phyloP scores from a whole-genome alignment of 2,113 vertebrate genomes.

The Pavo muticus region DNA sequence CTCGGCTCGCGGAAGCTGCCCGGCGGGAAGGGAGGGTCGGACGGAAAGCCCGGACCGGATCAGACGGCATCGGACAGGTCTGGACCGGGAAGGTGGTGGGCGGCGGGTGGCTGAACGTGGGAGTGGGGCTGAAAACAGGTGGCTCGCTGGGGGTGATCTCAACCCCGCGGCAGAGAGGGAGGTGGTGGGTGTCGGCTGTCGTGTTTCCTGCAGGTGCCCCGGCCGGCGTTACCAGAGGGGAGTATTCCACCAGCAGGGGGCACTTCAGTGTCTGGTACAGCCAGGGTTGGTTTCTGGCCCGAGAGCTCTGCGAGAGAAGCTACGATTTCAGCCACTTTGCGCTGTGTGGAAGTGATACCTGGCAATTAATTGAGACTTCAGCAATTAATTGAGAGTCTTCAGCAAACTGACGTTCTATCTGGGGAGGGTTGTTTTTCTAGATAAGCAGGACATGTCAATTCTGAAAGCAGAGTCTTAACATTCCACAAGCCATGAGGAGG shows the following conservation, averaged over 20 bases:
- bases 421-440: no score
- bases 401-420: no score
- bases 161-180: no score
- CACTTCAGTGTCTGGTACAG: not conserved
- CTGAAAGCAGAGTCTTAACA: no score
- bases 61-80: not conserved
- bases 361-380: no score
- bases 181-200: no score
- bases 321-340: rapidly evolving
- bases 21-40: not conserved
- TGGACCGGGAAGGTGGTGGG: not conserved
- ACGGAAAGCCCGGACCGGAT: not conserved
- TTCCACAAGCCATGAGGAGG: no score
- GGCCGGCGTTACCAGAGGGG: not conserved
- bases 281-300: rapidly evolving
- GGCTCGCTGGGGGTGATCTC: no score
- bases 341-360: no score
- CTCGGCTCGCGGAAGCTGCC: not conserved
- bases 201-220: not conserved
- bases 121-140: not conserved
- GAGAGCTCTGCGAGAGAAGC: rapidly evolving
- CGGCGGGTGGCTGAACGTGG: no score
- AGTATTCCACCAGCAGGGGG: not conserved
- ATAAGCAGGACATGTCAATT: no score
- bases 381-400: no score